These are phyloP conservation scores for Poeciliopsis gracilis DNA, from an alignment of 2,797 vertebrate species.

Conservation along the genomic window DNA sequence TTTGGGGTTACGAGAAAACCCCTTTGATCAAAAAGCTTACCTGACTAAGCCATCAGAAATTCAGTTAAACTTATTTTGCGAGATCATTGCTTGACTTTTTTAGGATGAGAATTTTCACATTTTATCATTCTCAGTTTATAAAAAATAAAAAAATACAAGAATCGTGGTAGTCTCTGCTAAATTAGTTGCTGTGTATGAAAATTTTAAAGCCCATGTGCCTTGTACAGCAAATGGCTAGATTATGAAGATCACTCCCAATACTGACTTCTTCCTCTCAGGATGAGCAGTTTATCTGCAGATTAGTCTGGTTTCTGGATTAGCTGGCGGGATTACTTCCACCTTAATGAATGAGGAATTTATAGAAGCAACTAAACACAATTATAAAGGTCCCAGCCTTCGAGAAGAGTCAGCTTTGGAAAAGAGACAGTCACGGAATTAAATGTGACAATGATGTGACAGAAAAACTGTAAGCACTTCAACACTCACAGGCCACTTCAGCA, in stretches of 20 bases:
- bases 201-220: not conserved
- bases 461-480: not conserved
- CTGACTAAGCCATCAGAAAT: not conserved
- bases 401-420: conserved; percentile 17
- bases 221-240: conserved; percentile 1
- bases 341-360: conserved; percentile 60
- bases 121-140: not conserved
- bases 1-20: not conserved
- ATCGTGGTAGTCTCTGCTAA: not conserved
- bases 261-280: conserved; percentile 37
- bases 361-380: conserved; percentile 45
- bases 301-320: conserved; percentile 79
- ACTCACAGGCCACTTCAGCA: not conserved
- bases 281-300: conserved; percentile 72
- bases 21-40: not conserved
- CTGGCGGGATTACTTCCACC: conserved; percentile 59
- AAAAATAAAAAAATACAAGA: not conserved
- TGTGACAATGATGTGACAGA: not conserved
- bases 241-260: conserved; percentile 30
- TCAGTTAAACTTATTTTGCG: not conserved
- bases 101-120: not conserved
- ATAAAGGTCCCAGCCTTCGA: conserved; percentile 18
- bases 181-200: not conserved
- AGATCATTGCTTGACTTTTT: not conserved
- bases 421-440: not conserved